Conservation (phyloP, 2,797 vertebrate genomes). For the Pantherophis alleghaniensis region DNA sequence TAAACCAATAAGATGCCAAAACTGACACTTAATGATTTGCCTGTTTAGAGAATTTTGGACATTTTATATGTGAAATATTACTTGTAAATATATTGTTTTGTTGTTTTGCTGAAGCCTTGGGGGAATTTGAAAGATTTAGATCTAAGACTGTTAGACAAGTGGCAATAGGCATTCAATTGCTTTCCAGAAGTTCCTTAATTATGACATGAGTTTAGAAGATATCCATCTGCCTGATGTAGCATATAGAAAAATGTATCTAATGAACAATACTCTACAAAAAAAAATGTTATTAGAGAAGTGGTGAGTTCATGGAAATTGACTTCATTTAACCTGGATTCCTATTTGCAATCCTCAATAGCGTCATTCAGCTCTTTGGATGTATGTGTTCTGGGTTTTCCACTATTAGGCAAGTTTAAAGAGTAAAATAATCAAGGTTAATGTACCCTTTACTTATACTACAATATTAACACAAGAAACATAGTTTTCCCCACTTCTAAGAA, state of each 20-base stretch:
- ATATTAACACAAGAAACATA: neutral
- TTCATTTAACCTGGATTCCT: neutral
- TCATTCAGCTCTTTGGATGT: neutral
- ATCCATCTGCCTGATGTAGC: neutral
- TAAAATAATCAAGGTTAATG: neutral
- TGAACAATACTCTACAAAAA: neutral
- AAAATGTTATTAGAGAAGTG: neutral
- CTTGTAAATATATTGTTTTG: neutral
- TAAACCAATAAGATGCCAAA: neutral
- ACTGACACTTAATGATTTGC: neutral
- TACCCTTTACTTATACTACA: neutral
- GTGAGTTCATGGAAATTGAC: neutral
- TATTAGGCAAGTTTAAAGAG: neutral
- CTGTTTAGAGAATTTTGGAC: neutral
- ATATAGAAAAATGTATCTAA: neutral
- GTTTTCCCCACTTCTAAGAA: neutral
- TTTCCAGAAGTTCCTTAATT: neutral
- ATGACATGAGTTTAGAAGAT: neutral
- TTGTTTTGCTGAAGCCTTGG: neutral
- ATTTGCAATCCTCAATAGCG: neutral
- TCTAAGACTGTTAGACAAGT: neutral
- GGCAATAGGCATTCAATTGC: neutral
- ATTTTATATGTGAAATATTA: neutral
- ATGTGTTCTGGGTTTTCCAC: neutral
- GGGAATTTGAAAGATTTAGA: neutral